Conservation (phyloP, 2,888 invertebrate genomes). For the Ophraella communa region DNA sequence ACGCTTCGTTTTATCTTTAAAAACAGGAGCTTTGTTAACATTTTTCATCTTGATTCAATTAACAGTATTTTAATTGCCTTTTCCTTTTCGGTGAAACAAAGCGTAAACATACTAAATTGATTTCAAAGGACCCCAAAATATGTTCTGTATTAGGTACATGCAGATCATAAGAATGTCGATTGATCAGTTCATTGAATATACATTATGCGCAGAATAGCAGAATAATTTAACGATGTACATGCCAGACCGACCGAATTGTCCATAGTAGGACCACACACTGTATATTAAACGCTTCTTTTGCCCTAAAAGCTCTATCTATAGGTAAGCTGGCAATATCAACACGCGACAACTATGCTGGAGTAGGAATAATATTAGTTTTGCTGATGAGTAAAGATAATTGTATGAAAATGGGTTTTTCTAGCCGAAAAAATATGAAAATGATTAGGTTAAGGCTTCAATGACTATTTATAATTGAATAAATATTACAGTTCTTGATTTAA, state of each 20-base stretch:
- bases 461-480: too few relatives aligned
- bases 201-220: slow-evolving; percentile 55
- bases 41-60: slow-evolving; percentile 31
- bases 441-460: too few relatives aligned
- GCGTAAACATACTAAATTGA: slow-evolving; percentile 41
- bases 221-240: slow-evolving; percentile 59
- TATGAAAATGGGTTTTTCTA: too few relatives aligned
- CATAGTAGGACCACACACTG: slow-evolving; percentile 38
- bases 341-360: too few relatives aligned
- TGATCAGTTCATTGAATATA: slow-evolving; percentile 55
- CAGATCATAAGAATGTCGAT: slow-evolving; percentile 53
- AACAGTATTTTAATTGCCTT: slow-evolving; percentile 42
- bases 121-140: slow-evolving; percentile 35
- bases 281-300: slow-evolving; percentile 22
- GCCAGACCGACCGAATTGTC: slow-evolving; percentile 29
- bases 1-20: slow-evolving; percentile 10
- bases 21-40: slow-evolving; percentile 8
- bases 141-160: slow-evolving; percentile 39
- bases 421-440: too few relatives aligned
- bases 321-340: neutral
- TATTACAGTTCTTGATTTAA: too few relatives aligned
- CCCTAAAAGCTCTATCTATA: neutral
- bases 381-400: too few relatives aligned
- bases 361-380: too few relatives aligned
- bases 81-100: slow-evolving; percentile 34